Evolutionary conservation across 2,113 vertebrate genomes (phyloP).

Genomic region (Xiphophorus maculatus): DNA sequence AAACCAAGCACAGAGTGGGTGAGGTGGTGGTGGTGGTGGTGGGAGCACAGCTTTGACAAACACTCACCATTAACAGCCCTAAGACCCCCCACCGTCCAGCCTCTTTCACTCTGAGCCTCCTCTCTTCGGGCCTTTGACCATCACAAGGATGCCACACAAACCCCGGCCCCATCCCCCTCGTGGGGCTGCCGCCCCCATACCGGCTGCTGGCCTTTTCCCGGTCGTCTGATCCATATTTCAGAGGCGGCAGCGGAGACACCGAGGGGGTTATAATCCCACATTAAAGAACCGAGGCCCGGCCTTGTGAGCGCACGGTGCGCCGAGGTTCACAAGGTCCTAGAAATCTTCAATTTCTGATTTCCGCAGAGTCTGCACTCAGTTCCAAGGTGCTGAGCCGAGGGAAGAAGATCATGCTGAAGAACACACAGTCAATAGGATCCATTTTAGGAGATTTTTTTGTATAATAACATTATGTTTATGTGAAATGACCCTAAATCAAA

Average conservation of each 20-base stretch:
- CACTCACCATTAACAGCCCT: slow-evolving; percentile 46
- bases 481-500: too few species aligned
- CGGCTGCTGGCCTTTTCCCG: slow-evolving; percentile 77
- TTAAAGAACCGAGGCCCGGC: slow-evolving; percentile 67
- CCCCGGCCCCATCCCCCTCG: slow-evolving; percentile 38
- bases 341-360: slow-evolving; percentile 74
- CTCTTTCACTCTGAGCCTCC: slow-evolving; percentile 32
- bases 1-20: slow-evolving; percentile 15
- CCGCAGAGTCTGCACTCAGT: slow-evolving; percentile 59
- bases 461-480: neutral
- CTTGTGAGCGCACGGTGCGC: slow-evolving; percentile 61
- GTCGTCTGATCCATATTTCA: slow-evolving; percentile 80
- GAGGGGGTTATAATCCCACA: slow-evolving; percentile 78
- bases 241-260: slow-evolving; percentile 70
- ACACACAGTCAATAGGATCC: slow-evolving; percentile 12
- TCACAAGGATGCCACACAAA: slow-evolving; percentile 60
- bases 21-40: too few species aligned
- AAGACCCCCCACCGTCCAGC: slow-evolving; percentile 48
- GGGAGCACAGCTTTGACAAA: slow-evolving; percentile 40
- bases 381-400: slow-evolving; percentile 44
- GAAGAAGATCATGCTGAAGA: slow-evolving; percentile 11
- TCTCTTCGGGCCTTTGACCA: slow-evolving; percentile 58
- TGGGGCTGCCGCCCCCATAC: slow-evolving; percentile 69
- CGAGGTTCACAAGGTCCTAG: slow-evolving; percentile 67
- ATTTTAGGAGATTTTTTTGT: neutral